A percentile compares a stretch with the other conserved stretches of the same genome.
phyloP scores from a whole-genome alignment of 2,888 invertebrate species.

The Trichogramma evanescens region DNA sequence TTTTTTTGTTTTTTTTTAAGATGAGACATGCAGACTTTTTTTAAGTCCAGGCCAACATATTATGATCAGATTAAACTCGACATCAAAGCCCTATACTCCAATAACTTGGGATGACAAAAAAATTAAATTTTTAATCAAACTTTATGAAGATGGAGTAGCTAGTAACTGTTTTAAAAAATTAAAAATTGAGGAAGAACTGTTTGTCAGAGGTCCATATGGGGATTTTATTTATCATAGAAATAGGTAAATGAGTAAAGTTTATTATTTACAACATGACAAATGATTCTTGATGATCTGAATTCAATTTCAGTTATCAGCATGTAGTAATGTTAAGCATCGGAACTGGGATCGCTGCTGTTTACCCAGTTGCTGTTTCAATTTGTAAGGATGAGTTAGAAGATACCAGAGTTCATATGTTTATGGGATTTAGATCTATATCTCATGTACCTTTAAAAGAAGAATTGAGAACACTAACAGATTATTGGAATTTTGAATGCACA shows the following conservation, averaged over 20 bases:
- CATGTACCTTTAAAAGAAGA: slow-evolving; percentile 36
- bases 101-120: slow-evolving; percentile 31
- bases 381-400: slow-evolving; percentile 37
- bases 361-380: slow-evolving; percentile 37
- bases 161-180: slow-evolving; percentile 29
- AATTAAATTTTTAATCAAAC: slow-evolving; percentile 35
- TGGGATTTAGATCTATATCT: slow-evolving; percentile 33
- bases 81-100: slow-evolving; percentile 39
- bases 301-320: slow-evolving; percentile 31
- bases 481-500: slow-evolving; percentile 41
- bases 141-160: slow-evolving; percentile 35
- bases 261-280: neutral
- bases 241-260: slow-evolving; percentile 27
- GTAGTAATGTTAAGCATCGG: slow-evolving; percentile 41
- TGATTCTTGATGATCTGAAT: neutral
- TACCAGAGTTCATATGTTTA: slow-evolving; percentile 33
- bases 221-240: slow-evolving; percentile 37
- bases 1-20: neutral
- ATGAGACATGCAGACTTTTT: slow-evolving; percentile 18
- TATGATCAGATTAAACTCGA: slow-evolving; percentile 28
- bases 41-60: slow-evolving; percentile 38
- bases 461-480: slow-evolving; percentile 34
- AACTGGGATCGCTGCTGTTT: slow-evolving; percentile 40
- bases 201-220: slow-evolving; percentile 41
- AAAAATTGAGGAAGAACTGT: slow-evolving; percentile 29